Conservation (phyloP, 2,888 invertebrate genomes). For the Pinctada fucata region DNA sequence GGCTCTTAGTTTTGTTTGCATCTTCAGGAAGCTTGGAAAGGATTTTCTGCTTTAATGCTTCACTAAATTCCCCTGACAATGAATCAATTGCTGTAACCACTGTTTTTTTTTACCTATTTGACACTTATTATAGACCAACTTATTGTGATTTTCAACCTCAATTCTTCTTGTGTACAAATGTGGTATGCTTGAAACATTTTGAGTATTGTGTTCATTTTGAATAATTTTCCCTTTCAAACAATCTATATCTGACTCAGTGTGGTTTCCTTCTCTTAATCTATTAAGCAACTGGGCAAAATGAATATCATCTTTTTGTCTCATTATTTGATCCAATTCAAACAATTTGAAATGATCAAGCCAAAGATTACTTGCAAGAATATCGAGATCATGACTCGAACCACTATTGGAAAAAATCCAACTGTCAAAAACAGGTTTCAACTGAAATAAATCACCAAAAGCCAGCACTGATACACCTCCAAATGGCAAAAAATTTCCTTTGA, state of each 20-base stretch:
- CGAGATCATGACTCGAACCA: constrained; percentile 8
- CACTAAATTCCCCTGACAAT: constrained; percentile 35
- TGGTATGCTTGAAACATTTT: constrained; percentile 23
- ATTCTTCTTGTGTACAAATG: constrained; percentile 38
- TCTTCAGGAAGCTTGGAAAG: constrained; percentile 38
- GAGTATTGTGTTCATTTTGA: background rate
- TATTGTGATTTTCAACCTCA: constrained; percentile 35
- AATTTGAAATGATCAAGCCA: constrained; percentile 25
- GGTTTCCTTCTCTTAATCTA: constrained; percentile 47
- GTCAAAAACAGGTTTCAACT: constrained; percentile 51
- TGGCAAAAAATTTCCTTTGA: constrained; percentile 32
- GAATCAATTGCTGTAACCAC: constrained; percentile 38
- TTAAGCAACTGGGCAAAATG: constrained; percentile 40
- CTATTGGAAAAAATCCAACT: constrained; percentile 44
- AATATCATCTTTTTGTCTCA: constrained; percentile 19
- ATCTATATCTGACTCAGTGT: constrained; percentile 35
- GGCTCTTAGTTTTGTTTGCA: constrained; percentile 35
- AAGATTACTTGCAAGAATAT: constrained; percentile 36
- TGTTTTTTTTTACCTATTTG: constrained; percentile 7
- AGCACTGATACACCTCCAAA: constrained; percentile 52
- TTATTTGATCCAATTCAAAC: constrained; percentile 11
- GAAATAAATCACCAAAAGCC: constrained; percentile 45
- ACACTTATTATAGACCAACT: constrained; percentile 19
- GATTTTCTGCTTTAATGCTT: constrained; percentile 28
- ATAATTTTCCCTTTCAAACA: constrained; percentile 28